phyloP scores from a whole-genome alignment of 2,888 invertebrate species.

The Xestia ashworthii region DNA sequence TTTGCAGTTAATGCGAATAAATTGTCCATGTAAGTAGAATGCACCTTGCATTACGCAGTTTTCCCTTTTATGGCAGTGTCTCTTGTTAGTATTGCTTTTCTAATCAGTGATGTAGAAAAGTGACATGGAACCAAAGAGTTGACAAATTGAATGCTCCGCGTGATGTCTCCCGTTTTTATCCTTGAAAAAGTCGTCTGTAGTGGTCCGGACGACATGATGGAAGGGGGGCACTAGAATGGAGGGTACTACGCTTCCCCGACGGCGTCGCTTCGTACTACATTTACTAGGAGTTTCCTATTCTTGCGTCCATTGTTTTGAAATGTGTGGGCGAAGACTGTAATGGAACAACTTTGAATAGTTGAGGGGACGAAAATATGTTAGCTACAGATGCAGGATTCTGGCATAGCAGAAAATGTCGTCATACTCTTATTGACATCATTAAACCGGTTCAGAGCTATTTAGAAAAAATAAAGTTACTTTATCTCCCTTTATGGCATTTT shows the following conservation, averaged over 20 bases:
- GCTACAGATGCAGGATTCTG: neutral
- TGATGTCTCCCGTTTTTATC: conserved; percentile 62
- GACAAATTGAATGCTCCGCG: conserved; percentile 53
- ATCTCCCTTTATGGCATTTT: neutral
- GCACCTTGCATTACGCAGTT: neutral
- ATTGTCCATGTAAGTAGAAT: conserved; percentile 15
- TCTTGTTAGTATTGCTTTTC: conserved; percentile 6
- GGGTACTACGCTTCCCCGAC: conserved; percentile 75
- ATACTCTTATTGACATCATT: neutral
- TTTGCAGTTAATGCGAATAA: too few species aligned
- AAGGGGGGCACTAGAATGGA: conserved; percentile 77
- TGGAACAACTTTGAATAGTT: conserved; percentile 32
- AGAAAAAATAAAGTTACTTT: neutral
- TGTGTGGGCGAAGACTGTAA: conserved; percentile 46
- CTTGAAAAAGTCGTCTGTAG: conserved; percentile 68
- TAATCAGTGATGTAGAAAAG: conserved; percentile 18
- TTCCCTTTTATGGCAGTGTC: conserved; percentile 5
- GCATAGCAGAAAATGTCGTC: neutral
- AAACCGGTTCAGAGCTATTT: neutral
- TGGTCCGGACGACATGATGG: conserved; percentile 64
- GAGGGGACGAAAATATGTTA: conserved; percentile 2
- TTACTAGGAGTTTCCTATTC: conserved; percentile 70
- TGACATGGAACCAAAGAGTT: conserved; percentile 40
- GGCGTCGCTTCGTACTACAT: conserved; percentile 73
- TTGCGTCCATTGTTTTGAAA: conserved; percentile 62